Evolutionary conservation across 30 jellyfish, hydroid and myxozoan genomes (phyloP).

Genomic region (Phacellophora camtschatica): DNA sequence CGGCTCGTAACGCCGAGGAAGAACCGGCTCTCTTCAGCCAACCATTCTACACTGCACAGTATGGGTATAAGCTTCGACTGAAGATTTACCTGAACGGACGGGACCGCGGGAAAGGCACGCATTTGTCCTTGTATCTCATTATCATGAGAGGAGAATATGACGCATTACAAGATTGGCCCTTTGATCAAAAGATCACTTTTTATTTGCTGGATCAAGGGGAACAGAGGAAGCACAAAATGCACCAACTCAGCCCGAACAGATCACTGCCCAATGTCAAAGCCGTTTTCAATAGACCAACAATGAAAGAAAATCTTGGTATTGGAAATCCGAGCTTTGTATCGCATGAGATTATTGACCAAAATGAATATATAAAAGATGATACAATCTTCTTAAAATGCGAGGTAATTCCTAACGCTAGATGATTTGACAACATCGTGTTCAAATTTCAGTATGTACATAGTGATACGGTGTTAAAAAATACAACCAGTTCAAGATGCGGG

Average conservation of each 20-base stretch:
- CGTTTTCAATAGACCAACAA: slow-evolving; percentile 86
- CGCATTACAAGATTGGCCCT: slow-evolving; percentile 93
- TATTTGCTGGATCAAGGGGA: slow-evolving; percentile 87
- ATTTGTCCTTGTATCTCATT: slow-evolving; percentile 82
- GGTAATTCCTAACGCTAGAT: slow-evolving; percentile 72
- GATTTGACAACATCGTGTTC: no score
- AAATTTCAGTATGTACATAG: no score
- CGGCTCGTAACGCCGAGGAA: slow-evolving; percentile 84
- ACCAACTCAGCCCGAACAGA: slow-evolving; percentile 93
- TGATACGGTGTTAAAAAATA: no score
- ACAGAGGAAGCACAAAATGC: slow-evolving; percentile 88
- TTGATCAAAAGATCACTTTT: slow-evolving; percentile 86
- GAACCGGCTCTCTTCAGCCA: slow-evolving; percentile 89
- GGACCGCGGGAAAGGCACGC: slow-evolving; percentile 97
- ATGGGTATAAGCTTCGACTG: slow-evolving; percentile 83
- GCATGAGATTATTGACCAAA: slow-evolving; percentile 82
- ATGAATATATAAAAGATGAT: slow-evolving; percentile 84
- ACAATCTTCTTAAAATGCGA: slow-evolving; percentile 84
- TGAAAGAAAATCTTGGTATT: slow-evolving; percentile 87
- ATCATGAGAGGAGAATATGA: slow-evolving; percentile 96
- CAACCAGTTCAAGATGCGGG: no score
- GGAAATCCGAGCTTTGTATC: slow-evolving; percentile 98
- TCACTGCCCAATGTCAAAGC: slow-evolving; percentile 95
- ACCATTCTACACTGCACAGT: slow-evolving; percentile 95
- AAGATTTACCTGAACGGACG: slow-evolving; percentile 92